Base-by-base conservation (phyloP, 2,888 invertebrate genomes). In the Thecophora atra region DNA sequence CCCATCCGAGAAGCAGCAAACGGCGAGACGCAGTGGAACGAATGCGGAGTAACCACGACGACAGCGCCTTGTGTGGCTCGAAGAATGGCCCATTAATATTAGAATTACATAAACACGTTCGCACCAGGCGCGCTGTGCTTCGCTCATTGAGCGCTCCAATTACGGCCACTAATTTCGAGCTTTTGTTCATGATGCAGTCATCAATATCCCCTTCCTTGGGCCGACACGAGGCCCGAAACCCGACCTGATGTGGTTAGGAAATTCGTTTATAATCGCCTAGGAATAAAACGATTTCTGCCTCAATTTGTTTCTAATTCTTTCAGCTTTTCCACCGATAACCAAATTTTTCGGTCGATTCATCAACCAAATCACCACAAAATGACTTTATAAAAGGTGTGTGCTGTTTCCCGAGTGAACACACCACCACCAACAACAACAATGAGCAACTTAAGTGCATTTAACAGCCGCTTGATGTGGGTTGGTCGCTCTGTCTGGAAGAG, bases 251-350 rank as follows among this genome's bases (percentile, higher is more conserved):
- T 37, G 37, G 37, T 37, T 37, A 71, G 77, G 74, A 76, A 78
- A 78, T 76, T 76, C 74, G 70, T 77, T 77, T 78, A 75, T 78
- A 78, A 77, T 77, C 74, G 76, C 67, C 73, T 68, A 63, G 63
- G 64, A 52, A 72, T 37, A 47, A 37, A 67, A 47, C 52, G 51
- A 28, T 63, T 70, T 62, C 30, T 58, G 24, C 68, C 58, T 26
- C 28, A 37, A 70, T 63, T 63, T 58, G 24, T 58, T 51, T 26
- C 37, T 52, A 19, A 47, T 37, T 60, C 60, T 62, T 44, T 42
- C 42, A 42, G 62, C 62, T 63, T 63, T 56, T 71, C 30, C 15
- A 28, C 15, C 62, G 44, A 56, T 68, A 47, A 54, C 58, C 24
- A 58, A 30, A 56, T 72, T 42, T 62, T 67, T 71, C 62, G 65